Percentiles rank a stretch among this genome's conserved stretches.
These are phyloP conservation scores for Acholoe squamosa DNA, from an alignment of 2,888 invertebrate genomes.

Conservation along the genomic window DNA sequence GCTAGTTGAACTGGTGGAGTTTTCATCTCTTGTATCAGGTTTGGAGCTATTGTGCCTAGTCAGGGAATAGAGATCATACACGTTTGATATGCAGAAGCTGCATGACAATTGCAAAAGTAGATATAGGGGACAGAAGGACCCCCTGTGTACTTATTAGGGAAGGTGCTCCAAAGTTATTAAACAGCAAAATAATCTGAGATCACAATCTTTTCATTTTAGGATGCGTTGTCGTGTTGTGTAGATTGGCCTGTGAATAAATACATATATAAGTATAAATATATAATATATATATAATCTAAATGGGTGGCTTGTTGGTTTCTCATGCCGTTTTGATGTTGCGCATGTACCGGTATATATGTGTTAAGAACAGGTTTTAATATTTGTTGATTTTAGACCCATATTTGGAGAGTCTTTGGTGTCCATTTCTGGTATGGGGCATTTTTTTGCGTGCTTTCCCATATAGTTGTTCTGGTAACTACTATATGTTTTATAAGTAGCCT, in stretches of 20 bases:
- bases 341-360: not conserved
- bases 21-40: not conserved
- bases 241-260: not conserved
- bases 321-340: not conserved
- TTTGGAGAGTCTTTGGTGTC: no score
- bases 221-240: conserved; percentile 6
- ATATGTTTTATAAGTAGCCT: no score
- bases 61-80: conserved; percentile 53
- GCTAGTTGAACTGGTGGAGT: no score
- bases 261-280: not conserved
- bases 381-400: no score
- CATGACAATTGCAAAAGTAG: conserved; percentile 59
- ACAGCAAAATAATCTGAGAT: conserved; percentile 51
- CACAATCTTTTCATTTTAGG: conserved; percentile 3
- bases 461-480: no score
- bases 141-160: conserved; percentile 10
- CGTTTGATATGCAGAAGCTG: conserved; percentile 29
- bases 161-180: conserved; percentile 55
- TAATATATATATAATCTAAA: not conserved
- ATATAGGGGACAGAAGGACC: not conserved
- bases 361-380: no score
- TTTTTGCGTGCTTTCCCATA: no score
- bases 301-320: not conserved
- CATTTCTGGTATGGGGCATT: no score
- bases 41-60: conserved; percentile 46